Conservation (phyloP, 2,797 vertebrate genomes). For the Euphonia xanthogaster region DNA sequence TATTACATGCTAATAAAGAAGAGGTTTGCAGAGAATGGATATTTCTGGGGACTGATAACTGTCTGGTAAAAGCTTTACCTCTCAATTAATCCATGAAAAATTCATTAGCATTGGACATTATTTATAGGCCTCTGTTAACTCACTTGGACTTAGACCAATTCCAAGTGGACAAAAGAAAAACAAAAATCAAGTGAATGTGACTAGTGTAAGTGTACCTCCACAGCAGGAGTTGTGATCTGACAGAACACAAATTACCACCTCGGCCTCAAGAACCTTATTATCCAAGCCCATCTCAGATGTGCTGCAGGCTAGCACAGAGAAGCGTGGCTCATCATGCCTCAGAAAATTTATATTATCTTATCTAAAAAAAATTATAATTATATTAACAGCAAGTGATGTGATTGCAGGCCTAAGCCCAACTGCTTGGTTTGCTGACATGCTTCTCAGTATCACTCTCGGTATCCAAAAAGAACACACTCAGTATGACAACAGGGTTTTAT, state of each 20-base stretch:
- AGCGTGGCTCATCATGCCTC: rapidly evolving
- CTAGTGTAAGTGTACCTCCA: background rate
- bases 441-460: background rate
- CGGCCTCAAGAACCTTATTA: background rate
- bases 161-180: conserved; percentile 23
- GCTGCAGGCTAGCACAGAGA: background rate
- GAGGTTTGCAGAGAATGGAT: background rate
- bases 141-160: conserved; percentile 1
- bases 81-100: conserved; percentile 45
- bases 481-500: background rate
- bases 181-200: background rate
- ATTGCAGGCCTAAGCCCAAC: background rate
- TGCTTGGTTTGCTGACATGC: background rate
- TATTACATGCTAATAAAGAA: conserved; percentile 37
- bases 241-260: background rate
- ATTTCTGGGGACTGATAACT: conserved; percentile 49
- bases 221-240: background rate
- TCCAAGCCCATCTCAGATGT: background rate
- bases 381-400: background rate
- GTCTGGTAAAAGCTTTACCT: conserved; percentile 29
- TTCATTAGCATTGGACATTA: conserved; percentile 36
- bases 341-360: background rate
- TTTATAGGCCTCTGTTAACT: conserved; percentile 12
- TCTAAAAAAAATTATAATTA: background rate
- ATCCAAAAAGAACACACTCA: background rate